phyloP scores from a whole-genome alignment of 2,888 invertebrate genomes.

The Chrysolina oricalcia region DNA sequence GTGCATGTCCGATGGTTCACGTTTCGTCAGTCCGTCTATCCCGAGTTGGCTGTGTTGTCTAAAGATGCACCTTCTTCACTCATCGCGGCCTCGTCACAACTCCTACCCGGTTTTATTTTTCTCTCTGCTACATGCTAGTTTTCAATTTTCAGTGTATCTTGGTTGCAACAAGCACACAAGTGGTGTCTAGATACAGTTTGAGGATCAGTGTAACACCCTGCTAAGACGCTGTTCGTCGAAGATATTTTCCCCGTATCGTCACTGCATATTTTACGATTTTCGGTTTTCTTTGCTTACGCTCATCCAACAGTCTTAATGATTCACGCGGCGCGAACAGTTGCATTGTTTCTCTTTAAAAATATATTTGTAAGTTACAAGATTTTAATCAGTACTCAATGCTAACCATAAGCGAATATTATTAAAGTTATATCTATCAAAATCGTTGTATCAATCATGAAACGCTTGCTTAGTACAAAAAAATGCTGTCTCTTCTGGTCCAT shows the following conservation, averaged over 20 bases:
- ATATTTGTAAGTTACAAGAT: too few relatives aligned
- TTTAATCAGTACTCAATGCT: too few relatives aligned
- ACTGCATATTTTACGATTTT: too few relatives aligned
- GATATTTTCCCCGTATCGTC: not conserved
- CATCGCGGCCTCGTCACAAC: conserved; percentile 24
- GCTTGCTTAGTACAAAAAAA: too few relatives aligned
- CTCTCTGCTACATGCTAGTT: conserved; percentile 55
- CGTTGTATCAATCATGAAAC: too few relatives aligned
- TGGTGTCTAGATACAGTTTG: not conserved
- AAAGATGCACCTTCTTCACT: conserved; percentile 68
- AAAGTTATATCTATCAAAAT: too few relatives aligned
- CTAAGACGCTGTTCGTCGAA: conserved; percentile 10
- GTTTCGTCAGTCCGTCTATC: conserved; percentile 50
- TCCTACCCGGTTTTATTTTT: conserved; percentile 58
- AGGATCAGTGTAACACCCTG: conserved; percentile 13
- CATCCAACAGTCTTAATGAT: too few relatives aligned
- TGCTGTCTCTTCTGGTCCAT: too few relatives aligned
- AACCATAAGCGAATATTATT: too few relatives aligned
- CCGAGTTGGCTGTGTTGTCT: conserved; percentile 71
- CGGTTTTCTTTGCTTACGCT: too few relatives aligned
- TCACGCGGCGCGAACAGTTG: too few relatives aligned
- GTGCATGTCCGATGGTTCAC: conserved; percentile 63
- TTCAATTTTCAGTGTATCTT: conserved; percentile 40
- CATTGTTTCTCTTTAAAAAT: too few relatives aligned
- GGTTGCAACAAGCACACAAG: conserved; percentile 25